Base-by-base conservation (phyloP, 23 tunicate species). In the Phallusia fumigata region DNA sequence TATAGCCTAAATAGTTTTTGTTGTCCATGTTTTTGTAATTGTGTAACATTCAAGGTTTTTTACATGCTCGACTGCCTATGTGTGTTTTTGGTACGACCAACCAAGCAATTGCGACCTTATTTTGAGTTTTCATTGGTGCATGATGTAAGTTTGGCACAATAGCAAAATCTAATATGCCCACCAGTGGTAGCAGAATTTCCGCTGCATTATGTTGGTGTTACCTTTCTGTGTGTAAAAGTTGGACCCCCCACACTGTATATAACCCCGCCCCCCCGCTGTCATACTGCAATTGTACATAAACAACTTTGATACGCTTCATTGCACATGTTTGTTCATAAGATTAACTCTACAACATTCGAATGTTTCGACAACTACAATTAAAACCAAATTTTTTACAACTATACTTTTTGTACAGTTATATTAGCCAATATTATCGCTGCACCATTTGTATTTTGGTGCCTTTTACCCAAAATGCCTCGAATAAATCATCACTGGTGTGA, bases 71-170 rank as follows among this genome's bases (percentile, higher is more conserved):
- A 58, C 69, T 58, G 69, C 69, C 69, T 58, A 21, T 8, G 69
- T 58, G 28, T 40, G 69, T 58, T 21, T 21, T 21, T 58, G 69
- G 69, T 58, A 58, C 69, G 69, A 22, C 69, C 69, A 58, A 58
- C 28, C 69, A 22, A 58, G 69, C 69, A 58, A 58, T 58, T 58
- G 69, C 16, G 26, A 13, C 26, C 8, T 24, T 6, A 6, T 58
- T 58, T 58, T 16, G 26, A 58, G 2, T 1, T 24, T 58, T 21
- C 13, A 6, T 13, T 21, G 69, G 69, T 58, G 69, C 69, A 58
- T 2, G 13, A 13, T 21, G 28, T 58, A 6, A 40, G 10, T 3
- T 40, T 40, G 47, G 47, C 47, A 40, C 10, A 3, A 40, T 10
- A 40, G 47, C 47, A 40, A 40, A n/a, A n/a, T n/a, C n/a, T n/a